Conservation (phyloP, 2,888 invertebrate species). For the Mellilla xanthometata region DNA sequence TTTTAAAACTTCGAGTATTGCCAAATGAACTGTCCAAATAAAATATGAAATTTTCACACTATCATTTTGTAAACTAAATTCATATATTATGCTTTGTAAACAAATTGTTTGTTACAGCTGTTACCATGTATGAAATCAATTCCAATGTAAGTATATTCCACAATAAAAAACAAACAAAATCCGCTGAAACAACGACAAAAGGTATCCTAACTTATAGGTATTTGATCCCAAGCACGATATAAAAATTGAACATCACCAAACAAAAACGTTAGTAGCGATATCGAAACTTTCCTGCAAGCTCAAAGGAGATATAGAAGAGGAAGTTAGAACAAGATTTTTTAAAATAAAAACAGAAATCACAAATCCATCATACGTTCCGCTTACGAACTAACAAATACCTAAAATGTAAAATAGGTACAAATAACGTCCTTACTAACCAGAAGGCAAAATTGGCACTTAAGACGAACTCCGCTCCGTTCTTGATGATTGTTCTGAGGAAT, state of each 20-base stretch:
- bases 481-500: conserved; percentile 52
- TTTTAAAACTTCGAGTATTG: conserved; percentile 30
- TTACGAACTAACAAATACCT: conserved; percentile 79
- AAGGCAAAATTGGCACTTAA: conserved; percentile 84
- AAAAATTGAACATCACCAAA: conserved; percentile 38
- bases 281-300: conserved; percentile 51
- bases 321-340: conserved; percentile 17
- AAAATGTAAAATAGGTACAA: conserved; percentile 78
- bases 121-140: conserved; percentile 25
- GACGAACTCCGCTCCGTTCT: conserved; percentile 68
- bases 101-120: too few species aligned
- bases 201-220: conserved; percentile 69
- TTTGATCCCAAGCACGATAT: conserved; percentile 81
- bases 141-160: conserved; percentile 23
- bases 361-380: conserved; percentile 67
- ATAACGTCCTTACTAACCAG: conserved; percentile 80
- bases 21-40: background rate
- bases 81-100: too few species aligned
- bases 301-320: conserved; percentile 38
- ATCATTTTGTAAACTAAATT: too few species aligned
- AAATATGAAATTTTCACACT: too few species aligned
- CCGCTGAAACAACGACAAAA: conserved; percentile 8
- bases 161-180: conserved; percentile 20
- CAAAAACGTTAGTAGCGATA: conserved; percentile 39
- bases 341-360: conserved; percentile 48